These are phyloP conservation scores for Brachionus plicatilis DNA, from an alignment of 1,140 invertebrate species.

Conservation along the genomic window DNA sequence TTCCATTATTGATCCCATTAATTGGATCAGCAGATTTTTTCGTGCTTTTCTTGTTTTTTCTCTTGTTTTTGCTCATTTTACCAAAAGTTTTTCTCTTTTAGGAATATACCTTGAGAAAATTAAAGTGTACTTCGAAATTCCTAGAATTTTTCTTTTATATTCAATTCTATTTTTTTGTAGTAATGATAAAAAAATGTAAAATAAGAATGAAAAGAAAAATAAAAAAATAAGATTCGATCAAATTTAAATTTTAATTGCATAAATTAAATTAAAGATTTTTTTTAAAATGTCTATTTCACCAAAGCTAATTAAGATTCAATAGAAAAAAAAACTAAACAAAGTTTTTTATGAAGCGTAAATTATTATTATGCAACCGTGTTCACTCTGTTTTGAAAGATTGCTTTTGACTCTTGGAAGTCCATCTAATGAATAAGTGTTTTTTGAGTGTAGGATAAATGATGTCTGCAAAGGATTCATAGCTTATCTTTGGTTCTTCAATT, in stretches of 20 bases:
- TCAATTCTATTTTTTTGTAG: background rate
- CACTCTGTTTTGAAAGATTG: background rate
- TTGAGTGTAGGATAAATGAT: background rate
- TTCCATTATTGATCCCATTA: background rate
- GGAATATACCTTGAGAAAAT: background rate
- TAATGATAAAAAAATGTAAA: background rate
- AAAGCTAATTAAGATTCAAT: background rate
- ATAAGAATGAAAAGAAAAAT: background rate
- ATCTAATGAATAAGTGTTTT: background rate
- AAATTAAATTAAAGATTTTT: background rate
- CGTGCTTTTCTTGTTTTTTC: background rate
- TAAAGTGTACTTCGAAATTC: background rate
- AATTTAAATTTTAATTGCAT: background rate
- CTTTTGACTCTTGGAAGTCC: background rate
- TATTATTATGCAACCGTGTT: background rate
- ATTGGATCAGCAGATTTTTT: background rate
- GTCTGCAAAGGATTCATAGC: background rate
- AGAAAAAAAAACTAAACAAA: background rate
- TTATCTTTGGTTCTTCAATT: background rate
- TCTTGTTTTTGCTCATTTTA: background rate
- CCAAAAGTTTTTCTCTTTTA: background rate
- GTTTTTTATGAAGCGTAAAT: constrained; percentile 1
- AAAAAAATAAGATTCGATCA: constrained; percentile 1
- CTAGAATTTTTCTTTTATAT: background rate
- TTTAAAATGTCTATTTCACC: background rate